phyloP scores from a whole-genome alignment of 2,113 vertebrate genomes.

The Phrynocephalus versicolor region DNA sequence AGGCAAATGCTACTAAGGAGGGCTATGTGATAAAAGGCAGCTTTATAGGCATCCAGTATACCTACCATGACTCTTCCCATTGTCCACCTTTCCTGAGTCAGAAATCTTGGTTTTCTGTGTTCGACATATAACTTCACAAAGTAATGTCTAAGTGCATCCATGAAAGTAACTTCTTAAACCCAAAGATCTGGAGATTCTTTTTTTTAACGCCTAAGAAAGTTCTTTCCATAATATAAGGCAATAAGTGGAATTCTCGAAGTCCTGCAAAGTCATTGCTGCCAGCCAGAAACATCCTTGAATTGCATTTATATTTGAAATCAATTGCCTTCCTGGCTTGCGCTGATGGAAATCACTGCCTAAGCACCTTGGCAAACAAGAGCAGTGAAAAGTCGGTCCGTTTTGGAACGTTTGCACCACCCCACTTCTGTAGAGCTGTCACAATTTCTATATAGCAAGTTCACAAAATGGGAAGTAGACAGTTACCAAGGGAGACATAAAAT shows the following conservation, averaged over 20 bases:
- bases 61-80: no score
- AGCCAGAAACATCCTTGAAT: neutral
- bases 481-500: neutral
- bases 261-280: neutral
- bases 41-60: no score
- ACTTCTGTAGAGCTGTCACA: neutral
- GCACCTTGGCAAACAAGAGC: neutral
- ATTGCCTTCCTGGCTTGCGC: neutral
- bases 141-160: no score
- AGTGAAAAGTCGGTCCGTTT: neutral
- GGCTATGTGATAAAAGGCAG: neutral
- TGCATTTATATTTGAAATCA: neutral
- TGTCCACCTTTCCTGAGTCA: neutral
- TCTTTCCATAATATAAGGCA: neutral
- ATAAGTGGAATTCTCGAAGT: neutral
- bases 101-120: neutral
- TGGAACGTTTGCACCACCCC: neutral
- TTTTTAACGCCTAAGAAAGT: neutral
- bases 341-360: neutral
- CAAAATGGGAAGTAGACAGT: neutral
- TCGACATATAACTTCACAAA: neutral
- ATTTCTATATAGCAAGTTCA: neutral
- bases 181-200: neutral
- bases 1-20: no score
- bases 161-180: neutral